A percentile compares a stretch with the other conserved stretches of the same genome.
phyloP scores from a whole-genome alignment of 2,113 vertebrate genomes.

The Pachycephala philippinensis region DNA sequence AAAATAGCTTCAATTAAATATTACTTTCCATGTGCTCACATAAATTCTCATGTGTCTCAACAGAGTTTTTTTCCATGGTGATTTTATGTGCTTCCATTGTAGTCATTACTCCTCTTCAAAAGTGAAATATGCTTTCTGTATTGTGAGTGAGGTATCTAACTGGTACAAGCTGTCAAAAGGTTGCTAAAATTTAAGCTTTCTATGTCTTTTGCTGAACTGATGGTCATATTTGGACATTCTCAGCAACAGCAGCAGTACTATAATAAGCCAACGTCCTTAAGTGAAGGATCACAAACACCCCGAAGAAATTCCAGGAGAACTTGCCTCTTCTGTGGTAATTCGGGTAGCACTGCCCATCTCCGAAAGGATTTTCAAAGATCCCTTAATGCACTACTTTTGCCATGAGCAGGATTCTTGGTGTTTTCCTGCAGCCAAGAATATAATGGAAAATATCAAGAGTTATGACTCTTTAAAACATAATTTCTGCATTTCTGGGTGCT shows the following conservation, averaged over 20 bases:
- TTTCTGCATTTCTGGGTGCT: background rate
- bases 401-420: background rate
- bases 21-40: background rate
- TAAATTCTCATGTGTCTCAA: background rate
- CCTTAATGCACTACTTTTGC: background rate
- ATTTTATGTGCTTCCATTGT: background rate
- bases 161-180: background rate
- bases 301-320: background rate
- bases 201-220: background rate
- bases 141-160: background rate
- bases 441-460: background rate
- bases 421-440: background rate
- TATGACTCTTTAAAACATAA: background rate
- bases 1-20: background rate
- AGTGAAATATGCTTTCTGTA: background rate
- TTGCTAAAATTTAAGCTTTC: background rate
- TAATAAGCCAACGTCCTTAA: background rate
- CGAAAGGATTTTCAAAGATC: background rate
- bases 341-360: background rate
- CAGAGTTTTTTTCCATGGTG: background rate
- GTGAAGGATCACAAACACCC: background rate
- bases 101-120: background rate
- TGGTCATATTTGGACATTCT: background rate
- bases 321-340: background rate
- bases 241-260: background rate